Evolutionary conservation across 2,888 invertebrate genomes (phyloP), one percentile per base, ranked within the genome.

Genomic region (Pachycephus smyrnensis): DNA sequence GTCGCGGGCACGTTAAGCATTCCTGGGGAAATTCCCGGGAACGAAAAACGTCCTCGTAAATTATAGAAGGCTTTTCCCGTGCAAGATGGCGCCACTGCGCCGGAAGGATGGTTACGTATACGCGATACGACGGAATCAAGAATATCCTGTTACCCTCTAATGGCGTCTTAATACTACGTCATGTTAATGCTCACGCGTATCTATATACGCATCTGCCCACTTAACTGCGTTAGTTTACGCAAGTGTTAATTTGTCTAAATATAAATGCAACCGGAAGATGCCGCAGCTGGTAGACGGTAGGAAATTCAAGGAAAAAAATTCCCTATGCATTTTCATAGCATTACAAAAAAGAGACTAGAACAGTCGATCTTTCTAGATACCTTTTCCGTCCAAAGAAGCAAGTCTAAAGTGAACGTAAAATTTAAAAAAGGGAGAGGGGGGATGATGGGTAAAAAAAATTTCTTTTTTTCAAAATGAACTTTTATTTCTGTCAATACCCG

Each of bases 71-170:
- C 4, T 33, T 55, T 55, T 23, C 4, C 9, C 23, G 2, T 55
- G 55, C 55, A 55, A 55, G 55, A 55, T 55, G 55, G 55, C 55
- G 55, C 55, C 55, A 55, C 55, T 55, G 23, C 9, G 6, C 55
- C 55, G 55, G 23, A 55, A 23, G 55, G 23, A 55, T 9, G 55
- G 23, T 55, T 30, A 33, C 12, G 12, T 33, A 33, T 30, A 31
- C 2, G 30, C 31, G 9, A 9, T 55, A 9, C 30, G 31, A 12
- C 69, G 73, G 75, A 78, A 79, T 81, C 81, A 78, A 78, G 75
- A 78, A 76, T 79, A 81, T 78, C 78, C 75, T 69, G 79, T 82
- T 80, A 80, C 78, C 76, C 6, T 37, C 77, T 78, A 80, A 82
- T 77, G 75, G 79, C 73, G 69, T 33, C 76, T 80, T 80, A 76